phyloP scores from a whole-genome alignment of 1,140 invertebrate species.

The Thaumatotibia leucotreta region DNA sequence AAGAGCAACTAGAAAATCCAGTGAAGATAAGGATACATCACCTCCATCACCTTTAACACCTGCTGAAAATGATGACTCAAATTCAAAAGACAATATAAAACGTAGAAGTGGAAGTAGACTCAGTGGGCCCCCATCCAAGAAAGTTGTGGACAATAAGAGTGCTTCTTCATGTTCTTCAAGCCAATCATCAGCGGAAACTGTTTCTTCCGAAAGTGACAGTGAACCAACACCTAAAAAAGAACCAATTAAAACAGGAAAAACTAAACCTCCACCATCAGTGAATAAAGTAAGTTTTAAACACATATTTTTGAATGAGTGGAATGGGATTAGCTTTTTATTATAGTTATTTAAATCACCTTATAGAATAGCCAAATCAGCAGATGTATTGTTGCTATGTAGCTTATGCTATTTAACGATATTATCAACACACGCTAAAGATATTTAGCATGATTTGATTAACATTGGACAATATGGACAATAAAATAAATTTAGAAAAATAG shows the following conservation, averaged over 20 bases:
- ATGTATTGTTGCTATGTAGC: too few species aligned
- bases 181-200: conserved; percentile 63
- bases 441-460: too few species aligned
- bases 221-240: conserved; percentile 54
- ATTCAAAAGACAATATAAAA: conserved; percentile 64
- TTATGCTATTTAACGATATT: too few species aligned
- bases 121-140: conserved; percentile 61
- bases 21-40: conserved; percentile 50
- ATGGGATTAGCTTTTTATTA: too few species aligned
- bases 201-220: conserved; percentile 64
- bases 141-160: conserved; percentile 56
- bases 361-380: too few species aligned
- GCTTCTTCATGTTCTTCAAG: conserved; percentile 66
- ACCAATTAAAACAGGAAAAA: conserved; percentile 45
- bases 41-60: conserved; percentile 29
- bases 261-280: conserved; percentile 39
- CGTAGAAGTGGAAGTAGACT: conserved; percentile 45
- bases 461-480: too few species aligned
- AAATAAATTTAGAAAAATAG: too few species aligned
- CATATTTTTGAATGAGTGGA: too few species aligned
- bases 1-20: conserved; percentile 53
- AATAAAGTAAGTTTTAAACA: conserved; percentile 31
- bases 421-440: too few species aligned
- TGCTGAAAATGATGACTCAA: conserved; percentile 67
- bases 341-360: too few species aligned